These are phyloP conservation scores for Adineta ricciae DNA, from an alignment of 2,888 invertebrate species.

Conservation along the genomic window DNA sequence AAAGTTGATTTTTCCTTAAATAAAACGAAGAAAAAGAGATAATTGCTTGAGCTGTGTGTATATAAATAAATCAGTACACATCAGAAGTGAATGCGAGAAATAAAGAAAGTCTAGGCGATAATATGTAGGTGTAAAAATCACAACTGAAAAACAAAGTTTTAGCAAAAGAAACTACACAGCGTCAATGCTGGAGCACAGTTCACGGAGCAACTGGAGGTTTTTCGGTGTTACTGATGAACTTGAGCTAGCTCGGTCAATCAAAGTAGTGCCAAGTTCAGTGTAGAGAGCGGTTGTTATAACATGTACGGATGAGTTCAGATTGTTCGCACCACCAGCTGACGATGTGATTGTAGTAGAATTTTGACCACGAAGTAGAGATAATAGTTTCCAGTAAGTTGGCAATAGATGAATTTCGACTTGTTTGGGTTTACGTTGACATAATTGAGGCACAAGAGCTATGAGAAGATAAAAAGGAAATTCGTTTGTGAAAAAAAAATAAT, in stretches of 20 bases:
- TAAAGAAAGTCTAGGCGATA: no score
- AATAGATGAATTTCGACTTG: slow-evolving; percentile 33
- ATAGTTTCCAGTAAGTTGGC: slow-evolving; percentile 27
- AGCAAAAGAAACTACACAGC: background rate
- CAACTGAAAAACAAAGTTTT: background rate
- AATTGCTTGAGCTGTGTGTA: background rate
- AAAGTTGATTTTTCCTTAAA: background rate
- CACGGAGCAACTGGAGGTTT: slow-evolving; percentile 26
- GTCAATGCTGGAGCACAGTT: slow-evolving; percentile 8
- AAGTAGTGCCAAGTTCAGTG: slow-evolving; percentile 24
- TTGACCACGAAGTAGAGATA: slow-evolving; percentile 14
- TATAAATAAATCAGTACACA: background rate
- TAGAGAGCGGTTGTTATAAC: slow-evolving; percentile 18
- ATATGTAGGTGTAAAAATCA: no score
- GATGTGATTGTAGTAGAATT: background rate
- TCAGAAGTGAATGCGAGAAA: background rate
- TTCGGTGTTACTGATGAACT: slow-evolving; percentile 25
- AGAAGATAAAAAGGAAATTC: background rate
- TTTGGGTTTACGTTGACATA: slow-evolving; percentile 25
- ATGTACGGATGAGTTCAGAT: slow-evolving; percentile 25
- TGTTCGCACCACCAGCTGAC: slow-evolving; percentile 9
- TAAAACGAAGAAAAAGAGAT: background rate
- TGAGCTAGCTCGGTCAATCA: slow-evolving; percentile 28
- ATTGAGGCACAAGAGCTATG: slow-evolving; percentile 23
- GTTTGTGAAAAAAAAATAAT: background rate